Percentiles rank a stretch among this genome's conserved stretches.
phyloP scores from a whole-genome alignment of 92 coral and sea anemone species.

The Zoanthus sansibaricus region DNA sequence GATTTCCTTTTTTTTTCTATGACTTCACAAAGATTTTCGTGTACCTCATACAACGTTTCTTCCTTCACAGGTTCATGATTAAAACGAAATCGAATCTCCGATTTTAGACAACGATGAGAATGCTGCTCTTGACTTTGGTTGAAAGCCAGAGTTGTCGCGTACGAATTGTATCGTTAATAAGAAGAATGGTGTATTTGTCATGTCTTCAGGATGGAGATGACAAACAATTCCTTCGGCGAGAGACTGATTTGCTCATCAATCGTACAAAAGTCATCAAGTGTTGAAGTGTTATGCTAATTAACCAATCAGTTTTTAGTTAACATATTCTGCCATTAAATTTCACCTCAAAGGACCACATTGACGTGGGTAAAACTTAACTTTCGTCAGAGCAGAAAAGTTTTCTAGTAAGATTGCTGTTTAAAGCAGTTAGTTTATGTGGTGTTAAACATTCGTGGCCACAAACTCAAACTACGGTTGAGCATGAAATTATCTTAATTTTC shows the following conservation, averaged over 20 bases:
- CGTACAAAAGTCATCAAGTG: background rate
- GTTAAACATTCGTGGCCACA: too few relatives aligned
- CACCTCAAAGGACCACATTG: background rate
- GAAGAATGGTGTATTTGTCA: too few relatives aligned
- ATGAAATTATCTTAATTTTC: too few relatives aligned
- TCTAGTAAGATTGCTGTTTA: too few relatives aligned
- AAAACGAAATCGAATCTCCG: constrained; percentile 16
- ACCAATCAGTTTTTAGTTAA: background rate
- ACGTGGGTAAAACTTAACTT: too few relatives aligned
- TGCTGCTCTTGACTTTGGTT: background rate
- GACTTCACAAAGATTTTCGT: too few relatives aligned
- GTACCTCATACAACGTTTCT: background rate
- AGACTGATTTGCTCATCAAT: background rate
- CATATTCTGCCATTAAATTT: background rate
- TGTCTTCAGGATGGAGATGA: background rate
- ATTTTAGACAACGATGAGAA: background rate
- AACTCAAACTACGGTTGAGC: too few relatives aligned
- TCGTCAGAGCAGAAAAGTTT: too few relatives aligned
- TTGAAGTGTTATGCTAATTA: background rate
- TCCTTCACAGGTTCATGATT: background rate
- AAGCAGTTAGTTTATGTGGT: too few relatives aligned
- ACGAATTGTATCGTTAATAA: too few relatives aligned
- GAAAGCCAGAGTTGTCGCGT: too few relatives aligned
- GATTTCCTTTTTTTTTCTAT: too few relatives aligned
- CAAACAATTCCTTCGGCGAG: background rate